Evolutionary conservation across 2,797 vertebrate species (phyloP), one percentile per base, ranked within the genome.

Genomic region (Hyperoplus lanceolatus): DNA sequence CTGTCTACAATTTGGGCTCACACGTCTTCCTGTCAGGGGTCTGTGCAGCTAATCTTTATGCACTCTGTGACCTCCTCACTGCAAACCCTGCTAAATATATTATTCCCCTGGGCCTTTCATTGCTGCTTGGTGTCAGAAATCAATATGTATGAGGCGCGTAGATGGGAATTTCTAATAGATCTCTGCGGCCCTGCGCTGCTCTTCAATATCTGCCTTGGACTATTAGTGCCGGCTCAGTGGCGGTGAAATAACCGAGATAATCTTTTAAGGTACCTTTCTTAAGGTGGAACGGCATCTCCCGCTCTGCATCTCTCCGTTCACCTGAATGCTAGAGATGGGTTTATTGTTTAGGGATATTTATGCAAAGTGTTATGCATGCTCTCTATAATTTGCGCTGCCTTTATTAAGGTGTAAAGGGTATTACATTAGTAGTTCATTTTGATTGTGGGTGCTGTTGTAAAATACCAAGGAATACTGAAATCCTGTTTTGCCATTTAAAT

Each of bases 91-190:
- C 97, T 99, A 99, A 99, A 98, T 98, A 98, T 98, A 99, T 98
- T 97, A 98, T 98, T 98, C 97, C 97, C 97, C 96, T 95, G 96
- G 97, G 97, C 96, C 97, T 97, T 97, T 97, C 97, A 97, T 97
- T 97, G 97, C 97, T 98, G 97, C 97, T 98, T 98, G 97, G 98
- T 99, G 97, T 98, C 97, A 99, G 97, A 97, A 99, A 99, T 99
- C 97, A 99, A 99, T 98, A 99, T 99, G 97, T 99, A 99, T 98
- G 97, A 98, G 97, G 96, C 96, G 96, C 96, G 96, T 97, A 97
- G 97, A 98, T 97, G 97, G 97, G 98, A 99, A 99, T 98, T 98
- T 98, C 97, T 98, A 98, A 99, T 98, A 98, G 97, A 98, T 98
- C 97, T 99, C 97, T 96, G 96, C 96, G 97, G 97, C 97, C 97